Base-by-base conservation (phyloP, 1,140 invertebrate species). In the Lasaia peninsularis region DNA sequence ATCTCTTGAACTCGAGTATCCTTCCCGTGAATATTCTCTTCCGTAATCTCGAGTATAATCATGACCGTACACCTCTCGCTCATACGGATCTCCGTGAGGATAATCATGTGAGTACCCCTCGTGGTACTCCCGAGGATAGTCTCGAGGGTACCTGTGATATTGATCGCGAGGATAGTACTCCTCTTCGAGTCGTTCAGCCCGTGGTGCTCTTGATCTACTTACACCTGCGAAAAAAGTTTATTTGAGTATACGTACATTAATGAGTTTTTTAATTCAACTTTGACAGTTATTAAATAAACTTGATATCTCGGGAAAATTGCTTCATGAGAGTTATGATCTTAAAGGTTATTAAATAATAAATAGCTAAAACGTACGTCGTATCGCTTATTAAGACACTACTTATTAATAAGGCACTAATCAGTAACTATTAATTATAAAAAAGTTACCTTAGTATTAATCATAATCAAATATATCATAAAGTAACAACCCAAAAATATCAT, bases 91-190 rank as follows among this genome's bases (percentile, higher is more conserved):
- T 67, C 56, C 67, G 56, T 55, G 67, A 59, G 68, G 66, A 65
- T 78, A 76, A 52, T 80, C 71, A 56, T 70, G 69, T 48, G 62
- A 53, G 65, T 81, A 77, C 24, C 69, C 68, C 58, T 77, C 72
- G 66, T 73, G 72, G 58, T 80, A 78, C 50, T 89, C 85, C 20
- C 79, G 78, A 28, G 79, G 75, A 62, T 85, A 80, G 28, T 86
- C 79, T 40, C 79, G 73, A 54, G 71, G 71, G 57, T 88, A 86
- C 56, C 82, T 81, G 58, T 74, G 69, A 65, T 86, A 86, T 34
- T 81, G 67, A 54, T 83, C 82, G 32, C 80, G 78, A 54, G 81
- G 71, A 68, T 89, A 90, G 62, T 88, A 88, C 67, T 90, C 88
- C 60, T 90, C 88, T 65, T 90, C 63, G 16, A 86, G 73, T 6